These are phyloP conservation scores for Nixonia krombeini DNA, from an alignment of 1,140 invertebrate species.

Conservation along the genomic window DNA sequence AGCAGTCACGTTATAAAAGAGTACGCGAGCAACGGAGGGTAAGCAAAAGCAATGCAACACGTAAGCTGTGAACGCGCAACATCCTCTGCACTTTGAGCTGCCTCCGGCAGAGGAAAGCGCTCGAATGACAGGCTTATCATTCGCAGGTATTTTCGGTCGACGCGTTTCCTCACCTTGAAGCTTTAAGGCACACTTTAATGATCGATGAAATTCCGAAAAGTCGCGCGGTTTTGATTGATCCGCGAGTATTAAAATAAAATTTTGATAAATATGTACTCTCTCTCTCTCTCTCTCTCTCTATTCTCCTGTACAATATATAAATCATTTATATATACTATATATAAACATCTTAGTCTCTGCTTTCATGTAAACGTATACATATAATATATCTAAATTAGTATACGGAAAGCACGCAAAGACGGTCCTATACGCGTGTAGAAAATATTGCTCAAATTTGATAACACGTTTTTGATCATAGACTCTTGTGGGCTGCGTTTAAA, in stretches of 20 bases:
- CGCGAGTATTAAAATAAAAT: conserved; percentile 48
- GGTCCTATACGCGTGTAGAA: conserved; percentile 49
- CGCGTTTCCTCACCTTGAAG: conserved; percentile 38
- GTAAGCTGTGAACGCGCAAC: conserved; percentile 23
- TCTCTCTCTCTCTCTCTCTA: conserved; percentile 26
- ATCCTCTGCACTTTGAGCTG: conserved; percentile 46
- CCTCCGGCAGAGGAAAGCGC: conserved; percentile 36
- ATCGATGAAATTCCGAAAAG: conserved; percentile 2
- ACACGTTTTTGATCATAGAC: conserved; percentile 52
- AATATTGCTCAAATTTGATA: conserved; percentile 59
- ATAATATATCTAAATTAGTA: conserved; percentile 42
- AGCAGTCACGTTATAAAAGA: too few species aligned
- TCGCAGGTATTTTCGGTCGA: too few species aligned
- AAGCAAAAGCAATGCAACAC: too few species aligned
- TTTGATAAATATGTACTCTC: conserved; percentile 44
- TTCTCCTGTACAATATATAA: conserved; percentile 42
- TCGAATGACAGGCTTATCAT: too few species aligned
- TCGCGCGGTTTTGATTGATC: neutral
- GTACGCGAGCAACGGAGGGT: too few species aligned
- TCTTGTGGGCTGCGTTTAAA: conserved; percentile 51
- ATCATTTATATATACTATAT: conserved; percentile 43
- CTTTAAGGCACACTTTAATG: conserved; percentile 56
- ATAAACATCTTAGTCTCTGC: neutral
- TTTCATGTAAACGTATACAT: conserved; percentile 36
- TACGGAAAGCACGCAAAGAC: neutral